These are phyloP conservation scores for Sebastes kiyomatsui DNA, from an alignment of 2,797 vertebrate species.

Conservation along the genomic window DNA sequence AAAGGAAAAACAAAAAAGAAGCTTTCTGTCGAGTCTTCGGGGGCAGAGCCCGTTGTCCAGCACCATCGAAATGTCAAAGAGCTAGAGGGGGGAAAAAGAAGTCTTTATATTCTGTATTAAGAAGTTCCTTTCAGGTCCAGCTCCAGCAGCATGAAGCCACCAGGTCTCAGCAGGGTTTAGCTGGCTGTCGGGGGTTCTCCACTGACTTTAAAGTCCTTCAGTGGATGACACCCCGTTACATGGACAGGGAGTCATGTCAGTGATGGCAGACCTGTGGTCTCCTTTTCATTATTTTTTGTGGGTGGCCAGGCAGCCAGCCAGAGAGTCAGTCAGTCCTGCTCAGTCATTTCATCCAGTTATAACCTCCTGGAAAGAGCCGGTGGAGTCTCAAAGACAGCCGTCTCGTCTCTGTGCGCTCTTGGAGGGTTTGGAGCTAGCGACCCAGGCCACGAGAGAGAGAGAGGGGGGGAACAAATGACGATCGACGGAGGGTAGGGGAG, in stretches of 20 bases:
- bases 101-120: constrained; percentile 35
- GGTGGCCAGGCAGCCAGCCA: constrained; percentile 1
- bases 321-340: constrained; percentile 32
- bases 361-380: constrained; percentile 41
- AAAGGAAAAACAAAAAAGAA: constrained; percentile 7
- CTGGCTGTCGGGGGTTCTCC: constrained; percentile 22
- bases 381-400: constrained; percentile 46
- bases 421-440: constrained; percentile 24
- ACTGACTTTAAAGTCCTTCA: constrained; percentile 42
- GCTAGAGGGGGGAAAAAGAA: neutral
- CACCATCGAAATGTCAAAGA: constrained; percentile 47
- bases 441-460: constrained; percentile 6
- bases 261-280: constrained; percentile 2
- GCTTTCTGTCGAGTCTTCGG: constrained; percentile 41
- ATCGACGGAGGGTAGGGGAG: neutral
- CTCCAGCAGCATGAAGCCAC: constrained; percentile 41
- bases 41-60: constrained; percentile 40
- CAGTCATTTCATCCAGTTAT: constrained; percentile 23
- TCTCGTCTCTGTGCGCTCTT: constrained; percentile 52
- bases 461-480: constrained; percentile 6
- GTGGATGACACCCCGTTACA: constrained; percentile 1
- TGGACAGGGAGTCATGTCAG: constrained; percentile 16
- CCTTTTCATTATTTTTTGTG: neutral
- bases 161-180: constrained; percentile 34
- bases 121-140: constrained; percentile 49